Base-by-base conservation (phyloP, 2,113 vertebrate genomes). In the Osmerus mordax region DNA sequence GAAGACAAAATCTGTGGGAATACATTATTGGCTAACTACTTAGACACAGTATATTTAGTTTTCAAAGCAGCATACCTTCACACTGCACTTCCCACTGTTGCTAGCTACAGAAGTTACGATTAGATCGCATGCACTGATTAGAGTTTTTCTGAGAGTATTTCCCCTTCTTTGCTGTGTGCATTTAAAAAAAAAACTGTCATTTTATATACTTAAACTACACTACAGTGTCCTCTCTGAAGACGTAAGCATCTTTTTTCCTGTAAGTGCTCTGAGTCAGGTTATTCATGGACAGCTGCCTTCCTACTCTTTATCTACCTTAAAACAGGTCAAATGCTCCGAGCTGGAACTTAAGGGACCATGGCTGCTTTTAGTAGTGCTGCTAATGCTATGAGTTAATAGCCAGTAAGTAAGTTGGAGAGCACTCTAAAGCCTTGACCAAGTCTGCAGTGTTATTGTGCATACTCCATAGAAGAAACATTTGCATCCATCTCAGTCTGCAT, bases 331-430 rank as follows among this genome's bases (percentile, higher is more conserved):
- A 52, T 18, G 12, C 15, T 65, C 65, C 64, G 61, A 29, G 14
- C 64, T 47, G 15, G n/a, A 36, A 63, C 51, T 64, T 29, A n/a
- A 2, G 63, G 47, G 32, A 53, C 28, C 3, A 56, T 65, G 60
- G 54, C 56, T 74, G 54, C 41, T 66, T 69, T 73, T 61, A 59
- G 53, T 68, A 36, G 62, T 32, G 64, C 55, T 47, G 23, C 65
- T 18, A 28, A 56, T 65, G 23, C 59, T 75, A 55, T 70, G 60
- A 55, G 70, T 70, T 70, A 70, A 70, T 67, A 6, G 59, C 52
- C 23, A 56, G 67, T 25, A 70, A 23, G n/a, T 60, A 63, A 54
- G 25, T 28, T 75, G 66, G 59, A 62, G 29, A 63, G 59, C 56
- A 52, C 51, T 62, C 67, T 54, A 56, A 70, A 25, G 65, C 59